Evolutionary conservation across 2,797 vertebrate species (phyloP), one percentile per base, ranked within the genome.

Genomic region (Channa striata): DNA sequence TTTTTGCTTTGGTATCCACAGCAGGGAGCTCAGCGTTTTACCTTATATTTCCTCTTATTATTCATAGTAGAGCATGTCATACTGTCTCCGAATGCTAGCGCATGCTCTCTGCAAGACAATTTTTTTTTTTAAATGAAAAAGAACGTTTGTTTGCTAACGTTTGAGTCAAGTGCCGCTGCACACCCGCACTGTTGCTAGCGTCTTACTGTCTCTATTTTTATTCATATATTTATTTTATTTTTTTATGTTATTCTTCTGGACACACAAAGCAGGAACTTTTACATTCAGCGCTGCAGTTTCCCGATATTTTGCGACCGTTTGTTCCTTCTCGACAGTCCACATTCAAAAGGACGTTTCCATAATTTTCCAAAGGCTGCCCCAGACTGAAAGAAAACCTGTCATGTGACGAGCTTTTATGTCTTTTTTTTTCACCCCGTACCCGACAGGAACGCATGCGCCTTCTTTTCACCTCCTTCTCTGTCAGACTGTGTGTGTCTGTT

Each of bases 401-500:
- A 92, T 73, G 92, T 93, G 91, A 92, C 86, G 23, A 72, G 58
- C 80, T 81, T 87, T 80, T 67, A 91, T 74, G 78, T 74, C 62
- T 67, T 59, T 67, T 49, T 36, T 62, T 12, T 37, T n/a, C 6
- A n/a, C 68, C 54, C 65, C 57, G 59, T 59, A 16, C 20, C 68
- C 59, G 77, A 36, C 51, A 54, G 65, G 9, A 13, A 84, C 90
- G 89, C 90, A 92, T 92, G 90, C 91, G 90, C 85, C 3, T 30
- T 80, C 53, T 66, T 78, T 75, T 63, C 68, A 61, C 77, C 66
- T 58, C 19, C 17, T 64, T 23, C 74, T 39, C 66, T 77, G 59
- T 16, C 4, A 30, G 10, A 47, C 61, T 60, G 39, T 62, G 61
- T 59, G 4, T 30, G 25, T 52, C 49, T 51, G 11, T 72, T 75